Evolutionary conservation across 1,140 invertebrate species (phyloP).

Genomic region (Cyphomyrmex costatus): DNA sequence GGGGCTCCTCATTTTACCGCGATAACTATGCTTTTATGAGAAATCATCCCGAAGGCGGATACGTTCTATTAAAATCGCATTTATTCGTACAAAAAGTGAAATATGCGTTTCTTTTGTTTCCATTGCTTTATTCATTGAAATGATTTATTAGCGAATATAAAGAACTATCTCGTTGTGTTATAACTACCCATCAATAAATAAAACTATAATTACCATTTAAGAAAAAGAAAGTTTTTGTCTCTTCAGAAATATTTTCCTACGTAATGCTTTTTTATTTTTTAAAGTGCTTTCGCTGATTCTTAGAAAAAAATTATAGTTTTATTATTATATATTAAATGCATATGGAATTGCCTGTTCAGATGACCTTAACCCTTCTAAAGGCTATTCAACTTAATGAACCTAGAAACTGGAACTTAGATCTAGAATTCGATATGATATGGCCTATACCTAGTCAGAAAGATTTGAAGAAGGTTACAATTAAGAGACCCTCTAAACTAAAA

Average conservation of each 20-base stretch:
- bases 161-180: background rate
- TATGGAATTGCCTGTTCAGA: constrained; percentile 63
- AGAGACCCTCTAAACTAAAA: constrained; percentile 60
- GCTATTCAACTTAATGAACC: constrained; percentile 80
- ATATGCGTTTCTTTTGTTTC: background rate
- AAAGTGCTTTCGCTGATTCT: background rate
- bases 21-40: constrained; percentile 6
- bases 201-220: background rate
- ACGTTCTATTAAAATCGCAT: constrained; percentile 4
- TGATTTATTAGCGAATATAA: background rate
- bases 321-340: background rate
- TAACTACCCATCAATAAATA: background rate
- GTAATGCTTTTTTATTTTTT: background rate
- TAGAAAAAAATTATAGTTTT: background rate
- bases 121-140: background rate
- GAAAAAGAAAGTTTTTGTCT: background rate
- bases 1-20: background rate
- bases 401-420: constrained; percentile 80
- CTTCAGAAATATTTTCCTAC: background rate
- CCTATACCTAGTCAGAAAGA: constrained; percentile 78
- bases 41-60: background rate
- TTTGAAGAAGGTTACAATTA: constrained; percentile 23
- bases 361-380: constrained; percentile 80
- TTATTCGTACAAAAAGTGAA: background rate
- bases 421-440: constrained; percentile 85